Conservation (phyloP, 2,113 vertebrate genomes). For the Thermophis baileyi region DNA sequence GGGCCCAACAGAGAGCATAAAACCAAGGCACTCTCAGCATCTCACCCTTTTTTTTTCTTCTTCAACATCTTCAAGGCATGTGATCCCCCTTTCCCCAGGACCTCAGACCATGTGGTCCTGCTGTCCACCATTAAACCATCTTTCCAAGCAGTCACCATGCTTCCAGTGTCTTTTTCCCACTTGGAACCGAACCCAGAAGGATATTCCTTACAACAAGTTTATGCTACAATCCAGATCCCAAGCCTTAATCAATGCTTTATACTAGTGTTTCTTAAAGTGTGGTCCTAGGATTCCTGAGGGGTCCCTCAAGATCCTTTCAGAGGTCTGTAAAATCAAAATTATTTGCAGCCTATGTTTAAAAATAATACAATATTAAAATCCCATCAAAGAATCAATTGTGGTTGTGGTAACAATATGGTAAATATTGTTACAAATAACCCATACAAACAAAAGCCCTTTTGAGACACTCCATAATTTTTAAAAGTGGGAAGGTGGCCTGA, state of each 20-base stretch:
- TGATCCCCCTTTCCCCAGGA: too few relatives aligned
- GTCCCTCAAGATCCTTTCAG: too few relatives aligned
- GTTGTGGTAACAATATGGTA: neutral
- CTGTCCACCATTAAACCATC: too few relatives aligned
- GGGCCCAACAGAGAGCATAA: too few relatives aligned
- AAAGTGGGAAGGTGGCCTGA: neutral
- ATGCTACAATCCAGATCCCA: neutral
- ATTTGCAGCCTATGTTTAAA: neutral
- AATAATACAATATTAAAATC: neutral
- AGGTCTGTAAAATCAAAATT: neutral
- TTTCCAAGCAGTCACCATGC: too few relatives aligned
- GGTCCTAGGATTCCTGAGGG: neutral
- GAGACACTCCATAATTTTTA: neutral
- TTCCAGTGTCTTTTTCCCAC: too few relatives aligned
- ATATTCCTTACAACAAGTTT: too few relatives aligned
- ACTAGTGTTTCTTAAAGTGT: neutral
- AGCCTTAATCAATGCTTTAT: neutral
- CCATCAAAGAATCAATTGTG: neutral
- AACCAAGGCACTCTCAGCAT: too few relatives aligned
- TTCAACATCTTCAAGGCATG: too few relatives aligned
- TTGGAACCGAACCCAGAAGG: too few relatives aligned
- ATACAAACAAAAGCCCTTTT: neutral
- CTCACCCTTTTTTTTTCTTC: too few relatives aligned
- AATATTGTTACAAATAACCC: neutral
- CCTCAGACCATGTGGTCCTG: too few relatives aligned